Evolutionary conservation across 2,113 vertebrate species (phyloP).

Genomic region (Regulus satrapa): DNA sequence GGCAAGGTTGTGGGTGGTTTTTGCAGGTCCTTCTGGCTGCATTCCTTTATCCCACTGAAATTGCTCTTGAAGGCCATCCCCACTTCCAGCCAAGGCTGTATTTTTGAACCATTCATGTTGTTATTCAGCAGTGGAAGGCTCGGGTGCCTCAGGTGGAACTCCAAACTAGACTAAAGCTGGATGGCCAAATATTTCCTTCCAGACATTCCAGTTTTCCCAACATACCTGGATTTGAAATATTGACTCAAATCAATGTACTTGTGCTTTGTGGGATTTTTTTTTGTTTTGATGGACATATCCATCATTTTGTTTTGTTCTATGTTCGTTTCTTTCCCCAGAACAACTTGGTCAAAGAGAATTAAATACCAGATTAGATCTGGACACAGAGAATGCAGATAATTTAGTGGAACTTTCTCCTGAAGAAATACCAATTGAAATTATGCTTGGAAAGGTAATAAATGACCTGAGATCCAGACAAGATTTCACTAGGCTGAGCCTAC

Average conservation of each 20-base stretch:
- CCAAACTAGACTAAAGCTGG: not conserved
- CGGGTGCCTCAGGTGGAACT: not conserved
- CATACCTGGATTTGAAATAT: not conserved
- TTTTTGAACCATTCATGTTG: not conserved
- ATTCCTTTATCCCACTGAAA: not conserved
- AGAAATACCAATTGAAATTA: conserved; percentile 54
- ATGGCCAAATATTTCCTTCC: not conserved
- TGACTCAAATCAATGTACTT: not conserved
- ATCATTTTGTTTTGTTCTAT: not conserved
- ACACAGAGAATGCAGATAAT: not conserved
- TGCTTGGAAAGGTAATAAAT: conserved; percentile 72
- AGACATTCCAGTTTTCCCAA: not conserved
- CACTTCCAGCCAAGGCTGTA: not conserved
- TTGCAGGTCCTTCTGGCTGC: not conserved
- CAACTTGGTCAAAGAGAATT: not conserved
- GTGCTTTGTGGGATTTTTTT: not conserved
- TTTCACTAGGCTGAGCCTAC: not conserved
- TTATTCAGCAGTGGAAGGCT: not conserved
- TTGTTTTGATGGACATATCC: not conserved
- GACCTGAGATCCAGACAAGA: not conserved
- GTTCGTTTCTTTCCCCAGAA: not conserved
- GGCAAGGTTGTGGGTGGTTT: not conserved
- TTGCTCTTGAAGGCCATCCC: not conserved
- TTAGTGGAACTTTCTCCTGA: not conserved
- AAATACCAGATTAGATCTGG: not conserved